Percentiles rank a stretch among this genome's conserved stretches.
phyloP scores from a whole-genome alignment of 1,140 invertebrate species.

The honey bee (Apis mellifera) region Amel_HAv3.1 CM009934.2:4480501-4481000 shows the following conservation, averaged over 20 bases:
- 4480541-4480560: too few species aligned
- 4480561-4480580: too few species aligned
- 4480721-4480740: slow-evolving; percentile 28
- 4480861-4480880: not conserved
- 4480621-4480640: too few species aligned
- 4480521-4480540: too few species aligned
- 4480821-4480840: slow-evolving; percentile 17
- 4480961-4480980: not conserved
- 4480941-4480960: slow-evolving; percentile 55
- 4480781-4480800: not conserved
- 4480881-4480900: not conserved
- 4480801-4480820: not conserved
- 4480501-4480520: too few species aligned
- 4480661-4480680: not conserved
- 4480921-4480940: slow-evolving; percentile 45
- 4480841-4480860: not conserved
- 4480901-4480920: not conserved
- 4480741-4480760: slow-evolving; percentile 38
- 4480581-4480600: too few species aligned
- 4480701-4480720: slow-evolving; percentile 44
- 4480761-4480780: slow-evolving; percentile 30
- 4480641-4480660: not conserved
- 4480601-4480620: too few species aligned
- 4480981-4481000: not conserved
- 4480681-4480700: slow-evolving; percentile 5